Base-by-base conservation (phyloP, 2,888 invertebrate species). In the Liposcelis brunnea region DNA sequence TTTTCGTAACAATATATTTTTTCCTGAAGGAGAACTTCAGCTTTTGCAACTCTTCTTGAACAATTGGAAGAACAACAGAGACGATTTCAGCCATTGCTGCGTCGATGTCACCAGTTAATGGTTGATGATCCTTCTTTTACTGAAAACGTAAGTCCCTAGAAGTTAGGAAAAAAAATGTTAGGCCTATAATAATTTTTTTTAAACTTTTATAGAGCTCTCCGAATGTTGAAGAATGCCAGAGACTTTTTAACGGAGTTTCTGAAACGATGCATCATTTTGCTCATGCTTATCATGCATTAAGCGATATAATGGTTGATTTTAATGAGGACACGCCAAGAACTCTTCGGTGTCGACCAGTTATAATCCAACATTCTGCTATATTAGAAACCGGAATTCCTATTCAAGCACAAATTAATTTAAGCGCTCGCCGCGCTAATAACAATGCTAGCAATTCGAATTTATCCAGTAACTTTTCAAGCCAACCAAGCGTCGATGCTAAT, bases 221-320 rank as follows among this genome's bases (percentile, higher is more conserved):
- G 48, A 66, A 70, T 0, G 62, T 64, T 3, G 64, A 67, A 38
- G 65, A 67, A 50, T 70, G 70, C 2, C 85, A 86, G 59, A 70
- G 74, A 11, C 65, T 77, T 34, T 76, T 80, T 50, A 79, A 81
- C 56, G 68, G 79, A 44, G 78, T 86, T 0, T 78, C 83, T 0
- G 83, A 85, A 59, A 71, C 81, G 18, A 68, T 90, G 57, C 94
- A 94, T 60, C 80, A 77, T 52, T 68, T 93, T 54, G 77, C 87
- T 2, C 94, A 94, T 58, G 82, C 84, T 2, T 85, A 83, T 61
- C 94, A 94, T 59, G 79, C 83, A 1, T 67, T 89, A 40, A 90
- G 90, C 55, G 93, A 94, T 59, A 72, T 93, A 42, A 79, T 78
- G 60, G 70, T 84, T 40, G 75, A 83, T 55, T 71, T 81, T 49